Evolutionary conservation across 2,797 vertebrate genomes (phyloP).

Genomic region (Fringilla coelebs): DNA sequence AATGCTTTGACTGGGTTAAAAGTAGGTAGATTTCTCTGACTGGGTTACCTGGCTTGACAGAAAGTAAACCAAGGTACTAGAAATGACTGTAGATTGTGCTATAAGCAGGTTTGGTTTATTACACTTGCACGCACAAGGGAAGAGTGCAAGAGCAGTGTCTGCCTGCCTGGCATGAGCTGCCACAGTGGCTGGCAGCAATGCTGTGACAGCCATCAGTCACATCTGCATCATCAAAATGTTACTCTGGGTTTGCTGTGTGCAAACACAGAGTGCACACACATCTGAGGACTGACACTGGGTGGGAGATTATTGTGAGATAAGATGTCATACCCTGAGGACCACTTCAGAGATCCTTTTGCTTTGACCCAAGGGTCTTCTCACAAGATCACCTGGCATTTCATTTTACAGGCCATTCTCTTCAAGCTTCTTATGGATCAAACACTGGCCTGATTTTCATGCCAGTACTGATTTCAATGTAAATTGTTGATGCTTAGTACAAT

Average conservation of each 20-base stretch:
- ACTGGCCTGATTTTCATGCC: background rate
- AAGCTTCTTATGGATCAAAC: background rate
- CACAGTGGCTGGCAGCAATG: rapidly evolving
- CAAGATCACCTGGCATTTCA: background rate
- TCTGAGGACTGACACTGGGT: background rate
- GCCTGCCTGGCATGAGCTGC: background rate
- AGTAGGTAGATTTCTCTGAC: background rate
- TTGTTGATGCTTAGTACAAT: background rate
- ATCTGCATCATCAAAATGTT: rapidly evolving
- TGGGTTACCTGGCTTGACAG: background rate
- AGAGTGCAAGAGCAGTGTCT: background rate
- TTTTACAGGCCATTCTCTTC: background rate
- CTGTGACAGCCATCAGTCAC: background rate
- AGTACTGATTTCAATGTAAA: background rate
- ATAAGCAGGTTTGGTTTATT: background rate
- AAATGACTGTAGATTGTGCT: background rate
- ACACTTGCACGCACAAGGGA: background rate
- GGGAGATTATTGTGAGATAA: background rate
- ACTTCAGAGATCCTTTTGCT: background rate
- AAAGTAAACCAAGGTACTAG: background rate
- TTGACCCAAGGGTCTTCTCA: background rate
- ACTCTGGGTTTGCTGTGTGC: background rate
- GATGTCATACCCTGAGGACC: background rate
- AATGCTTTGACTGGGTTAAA: background rate
- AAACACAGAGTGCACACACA: background rate